These are phyloP conservation scores for Nansenia antarctica DNA, from an alignment of 2,113 vertebrate species.

Conservation along the genomic window DNA sequence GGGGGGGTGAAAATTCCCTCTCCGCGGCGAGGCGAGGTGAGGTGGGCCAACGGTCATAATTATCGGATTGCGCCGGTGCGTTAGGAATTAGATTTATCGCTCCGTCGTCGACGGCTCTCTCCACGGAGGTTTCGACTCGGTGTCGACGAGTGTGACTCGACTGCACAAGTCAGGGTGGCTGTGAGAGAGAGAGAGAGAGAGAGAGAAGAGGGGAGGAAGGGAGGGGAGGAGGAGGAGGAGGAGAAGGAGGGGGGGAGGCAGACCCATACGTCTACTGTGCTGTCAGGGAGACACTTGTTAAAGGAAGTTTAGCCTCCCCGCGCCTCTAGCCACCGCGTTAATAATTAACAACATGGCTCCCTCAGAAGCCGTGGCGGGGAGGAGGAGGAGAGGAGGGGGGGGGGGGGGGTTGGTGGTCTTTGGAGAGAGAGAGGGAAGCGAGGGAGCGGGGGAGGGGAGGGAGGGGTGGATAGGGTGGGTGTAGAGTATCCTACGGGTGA, in stretches of 20 bases:
- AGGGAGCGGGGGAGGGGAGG: neutral
- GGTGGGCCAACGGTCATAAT: slow-evolving; percentile 67
- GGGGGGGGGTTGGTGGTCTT: slow-evolving; percentile 43
- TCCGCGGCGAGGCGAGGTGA: slow-evolving; percentile 33
- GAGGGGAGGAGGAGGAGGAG: neutral
- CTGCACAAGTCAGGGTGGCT: too few relatives aligned
- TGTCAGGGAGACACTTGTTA: slow-evolving; percentile 76
- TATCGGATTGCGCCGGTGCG: slow-evolving; percentile 66
- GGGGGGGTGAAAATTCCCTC: slow-evolving; percentile 62
- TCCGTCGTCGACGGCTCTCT: too few relatives aligned
- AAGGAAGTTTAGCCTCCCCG: slow-evolving; percentile 76
- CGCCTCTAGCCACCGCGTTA: slow-evolving; percentile 74
- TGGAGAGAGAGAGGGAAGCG: slow-evolving; percentile 45
- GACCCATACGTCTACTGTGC: slow-evolving; percentile 71
- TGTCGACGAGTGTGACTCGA: too few relatives aligned
- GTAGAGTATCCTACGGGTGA: slow-evolving; percentile 37
- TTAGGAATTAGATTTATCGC: slow-evolving; percentile 71
- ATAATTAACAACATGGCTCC: slow-evolving; percentile 75
- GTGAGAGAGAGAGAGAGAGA: neutral
- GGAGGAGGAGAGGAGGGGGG: neutral
- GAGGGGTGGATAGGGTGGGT: neutral
- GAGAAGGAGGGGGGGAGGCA: slow-evolving; percentile 26
- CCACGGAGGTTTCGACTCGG: too few relatives aligned
- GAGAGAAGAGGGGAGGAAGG: neutral
- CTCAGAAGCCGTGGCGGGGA: slow-evolving; percentile 49